These are phyloP conservation scores for Bufo bufo DNA, from an alignment of 2,113 vertebrate genomes.

Conservation along the genomic window DNA sequence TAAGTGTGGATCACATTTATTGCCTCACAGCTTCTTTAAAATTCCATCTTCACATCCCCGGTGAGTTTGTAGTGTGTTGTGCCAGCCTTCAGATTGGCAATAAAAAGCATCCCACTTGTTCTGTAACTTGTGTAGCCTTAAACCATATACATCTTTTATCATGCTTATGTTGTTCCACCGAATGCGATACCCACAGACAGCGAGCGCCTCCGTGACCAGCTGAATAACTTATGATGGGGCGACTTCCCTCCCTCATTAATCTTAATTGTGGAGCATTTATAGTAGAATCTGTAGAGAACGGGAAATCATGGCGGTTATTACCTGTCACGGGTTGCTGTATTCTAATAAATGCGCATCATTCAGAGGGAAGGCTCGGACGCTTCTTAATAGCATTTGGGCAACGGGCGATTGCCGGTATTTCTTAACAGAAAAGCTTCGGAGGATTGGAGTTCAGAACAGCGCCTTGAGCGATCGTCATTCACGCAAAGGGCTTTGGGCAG, in stretches of 20 bases:
- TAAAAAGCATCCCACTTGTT: constrained; percentile 48
- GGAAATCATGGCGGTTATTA: constrained; percentile 48
- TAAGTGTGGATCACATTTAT: constrained; percentile 58
- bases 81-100: constrained; percentile 46
- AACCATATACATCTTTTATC: constrained; percentile 35
- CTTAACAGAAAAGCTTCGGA: constrained; percentile 9
- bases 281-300: constrained; percentile 32
- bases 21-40: constrained; percentile 48
- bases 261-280: constrained; percentile 51
- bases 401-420: constrained; percentile 25
- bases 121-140: constrained; percentile 34
- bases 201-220: constrained; percentile 11
- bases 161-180: not conserved
- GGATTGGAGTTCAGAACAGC: constrained; percentile 18
- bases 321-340: constrained; percentile 3
- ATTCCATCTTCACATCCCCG: constrained; percentile 47
- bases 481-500: constrained; percentile 36
- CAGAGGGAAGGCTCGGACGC: not conserved
- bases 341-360: constrained; percentile 45
- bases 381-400: constrained; percentile 37
- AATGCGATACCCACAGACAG: not conserved
- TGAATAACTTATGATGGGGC: constrained; percentile 43
- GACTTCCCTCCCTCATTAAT: constrained; percentile 44
- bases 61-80: constrained; percentile 40
- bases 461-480: constrained; percentile 34